phyloP scores from a whole-genome alignment of 2,888 invertebrate species.

The Diadegma fenestrale region DNA sequence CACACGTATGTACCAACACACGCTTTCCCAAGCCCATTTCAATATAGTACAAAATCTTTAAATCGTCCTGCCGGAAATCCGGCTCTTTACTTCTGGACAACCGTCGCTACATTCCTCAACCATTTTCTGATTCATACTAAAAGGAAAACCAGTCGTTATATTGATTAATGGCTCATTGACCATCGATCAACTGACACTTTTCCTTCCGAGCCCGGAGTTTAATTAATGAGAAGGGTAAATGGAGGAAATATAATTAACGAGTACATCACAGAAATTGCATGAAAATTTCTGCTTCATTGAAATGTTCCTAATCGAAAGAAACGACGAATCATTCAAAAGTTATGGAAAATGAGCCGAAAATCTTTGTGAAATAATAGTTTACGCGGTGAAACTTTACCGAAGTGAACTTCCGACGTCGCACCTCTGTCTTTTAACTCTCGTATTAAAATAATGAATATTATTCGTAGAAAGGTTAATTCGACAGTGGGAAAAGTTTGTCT shows the following conservation, averaged over 20 bases:
- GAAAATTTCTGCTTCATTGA: background rate
- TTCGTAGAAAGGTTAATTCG: background rate
- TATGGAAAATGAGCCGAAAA: background rate
- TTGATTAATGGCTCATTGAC: background rate
- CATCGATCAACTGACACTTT: background rate
- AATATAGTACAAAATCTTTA: background rate
- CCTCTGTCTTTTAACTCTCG: too few relatives aligned
- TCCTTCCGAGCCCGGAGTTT: background rate
- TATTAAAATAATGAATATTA: conserved; percentile 1
- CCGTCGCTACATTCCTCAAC: background rate
- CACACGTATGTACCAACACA: background rate
- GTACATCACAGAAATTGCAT: background rate
- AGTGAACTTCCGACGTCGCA: too few relatives aligned
- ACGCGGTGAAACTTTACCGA: too few relatives aligned
- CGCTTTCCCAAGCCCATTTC: background rate
- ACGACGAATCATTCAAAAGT: background rate
- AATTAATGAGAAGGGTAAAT: background rate
- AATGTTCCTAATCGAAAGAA: too few relatives aligned
- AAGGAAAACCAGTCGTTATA: background rate
- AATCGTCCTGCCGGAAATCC: background rate
- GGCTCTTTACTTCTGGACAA: background rate
- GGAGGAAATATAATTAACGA: background rate
- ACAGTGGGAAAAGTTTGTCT: background rate
- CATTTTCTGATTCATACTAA: background rate
- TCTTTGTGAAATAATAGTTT: background rate